Conservation (phyloP, 2,797 vertebrate genomes). For the Eupleurogrammus muticus region DNA sequence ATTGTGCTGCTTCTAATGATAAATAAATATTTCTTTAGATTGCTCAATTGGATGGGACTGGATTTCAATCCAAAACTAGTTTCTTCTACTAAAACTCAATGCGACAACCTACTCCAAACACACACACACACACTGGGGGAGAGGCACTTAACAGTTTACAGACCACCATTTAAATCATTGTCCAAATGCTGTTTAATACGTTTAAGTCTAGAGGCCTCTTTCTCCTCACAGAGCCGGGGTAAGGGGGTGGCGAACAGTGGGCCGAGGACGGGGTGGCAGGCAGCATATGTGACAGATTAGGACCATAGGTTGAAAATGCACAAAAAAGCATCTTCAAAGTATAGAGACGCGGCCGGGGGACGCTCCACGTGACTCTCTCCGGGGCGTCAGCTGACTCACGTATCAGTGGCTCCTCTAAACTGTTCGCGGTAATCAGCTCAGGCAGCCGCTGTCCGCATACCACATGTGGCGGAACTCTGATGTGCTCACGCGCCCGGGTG, state of each 20-base stretch:
- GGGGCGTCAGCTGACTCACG: background rate
- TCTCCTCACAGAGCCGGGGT: slow-evolving; percentile 11
- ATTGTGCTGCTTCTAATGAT: slow-evolving; percentile 1
- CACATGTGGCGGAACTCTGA: slow-evolving; percentile 33
- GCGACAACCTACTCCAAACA: slow-evolving; percentile 19
- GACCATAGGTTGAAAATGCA: slow-evolving; percentile 21
- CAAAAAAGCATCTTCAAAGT: background rate
- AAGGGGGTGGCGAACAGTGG: slow-evolving; percentile 44
- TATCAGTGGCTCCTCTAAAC: background rate
- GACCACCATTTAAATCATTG: slow-evolving; percentile 40
- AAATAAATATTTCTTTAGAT: too few species aligned
- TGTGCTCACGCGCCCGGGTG: slow-evolving; percentile 23
- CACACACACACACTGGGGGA: slow-evolving; percentile 12
- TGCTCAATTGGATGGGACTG: too few species aligned
- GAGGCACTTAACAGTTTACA: slow-evolving; percentile 25
- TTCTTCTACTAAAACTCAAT: background rate
- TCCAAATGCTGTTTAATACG: slow-evolving; percentile 39
- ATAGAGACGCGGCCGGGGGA: background rate
- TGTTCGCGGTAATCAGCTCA: slow-evolving; percentile 7
- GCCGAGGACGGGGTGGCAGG: slow-evolving; percentile 40
- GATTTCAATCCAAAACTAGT: too few species aligned
- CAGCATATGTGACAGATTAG: slow-evolving; percentile 48
- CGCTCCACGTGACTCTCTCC: background rate
- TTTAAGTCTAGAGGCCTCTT: slow-evolving; percentile 34
- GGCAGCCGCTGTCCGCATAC: slow-evolving; percentile 20